Evolutionary conservation across 2,113 vertebrate species (phyloP).

Genomic region (Romanogobio albipinnatus): DNA sequence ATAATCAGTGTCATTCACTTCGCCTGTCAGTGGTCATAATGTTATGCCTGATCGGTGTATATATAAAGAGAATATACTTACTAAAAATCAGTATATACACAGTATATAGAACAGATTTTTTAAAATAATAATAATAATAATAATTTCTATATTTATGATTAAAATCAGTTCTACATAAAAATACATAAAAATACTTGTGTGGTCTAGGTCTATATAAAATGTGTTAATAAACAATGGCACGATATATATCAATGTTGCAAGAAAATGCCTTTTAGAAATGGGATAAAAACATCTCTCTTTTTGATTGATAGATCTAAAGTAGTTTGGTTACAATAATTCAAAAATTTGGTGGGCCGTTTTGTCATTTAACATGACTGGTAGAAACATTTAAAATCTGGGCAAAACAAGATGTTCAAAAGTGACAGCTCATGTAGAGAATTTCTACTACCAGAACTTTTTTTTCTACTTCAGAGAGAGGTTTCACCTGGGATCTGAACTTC

Average conservation of each 20-base stretch:
- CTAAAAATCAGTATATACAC: no score
- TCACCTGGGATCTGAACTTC: slow-evolving; percentile 29
- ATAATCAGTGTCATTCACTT: no score
- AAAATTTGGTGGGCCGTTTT: neutral
- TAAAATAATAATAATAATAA: no score
- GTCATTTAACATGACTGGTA: neutral
- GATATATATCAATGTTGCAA: neutral
- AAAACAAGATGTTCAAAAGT: slow-evolving; percentile 22
- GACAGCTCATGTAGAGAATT: slow-evolving; percentile 18
- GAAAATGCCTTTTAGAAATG: neutral
- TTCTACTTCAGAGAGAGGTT: slow-evolving; percentile 15
- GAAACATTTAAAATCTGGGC: neutral
- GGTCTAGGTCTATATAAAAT: no score
- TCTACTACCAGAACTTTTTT: neutral
- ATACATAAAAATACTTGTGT: no score
- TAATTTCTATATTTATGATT: no score
- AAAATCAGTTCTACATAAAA: no score
- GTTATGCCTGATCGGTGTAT: no score
- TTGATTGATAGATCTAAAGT: neutral
- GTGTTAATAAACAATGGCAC: no score
- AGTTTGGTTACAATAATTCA: neutral
- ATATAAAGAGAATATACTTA: no score
- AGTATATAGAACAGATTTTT: no score
- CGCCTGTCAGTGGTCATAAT: no score
- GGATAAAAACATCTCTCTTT: neutral